These are phyloP conservation scores for Carlito syrichta DNA, from an alignment of 2,113 vertebrate species.

Conservation along the genomic window DNA sequence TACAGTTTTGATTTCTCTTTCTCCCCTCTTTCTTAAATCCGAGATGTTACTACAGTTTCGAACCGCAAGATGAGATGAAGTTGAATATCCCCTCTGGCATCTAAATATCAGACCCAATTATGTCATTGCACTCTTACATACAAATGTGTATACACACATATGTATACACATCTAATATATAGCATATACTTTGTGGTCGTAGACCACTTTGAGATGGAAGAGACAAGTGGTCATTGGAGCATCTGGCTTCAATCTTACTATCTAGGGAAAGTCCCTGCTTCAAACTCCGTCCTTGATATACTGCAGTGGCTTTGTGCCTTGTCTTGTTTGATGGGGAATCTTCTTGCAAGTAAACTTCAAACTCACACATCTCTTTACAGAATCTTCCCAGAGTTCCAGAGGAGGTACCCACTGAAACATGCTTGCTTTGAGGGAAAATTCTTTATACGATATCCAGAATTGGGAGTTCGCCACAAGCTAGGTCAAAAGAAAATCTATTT, in stretches of 20 bases:
- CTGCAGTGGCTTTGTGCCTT: background rate
- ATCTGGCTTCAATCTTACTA: background rate
- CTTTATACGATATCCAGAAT: background rate
- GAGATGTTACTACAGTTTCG: background rate
- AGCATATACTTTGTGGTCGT: fast-evolving
- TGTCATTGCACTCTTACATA: background rate
- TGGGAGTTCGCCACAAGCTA: background rate
- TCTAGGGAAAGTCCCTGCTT: background rate
- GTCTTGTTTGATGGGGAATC: background rate
- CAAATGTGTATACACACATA: background rate
- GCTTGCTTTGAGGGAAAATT: background rate
- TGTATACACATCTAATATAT: fast-evolving
- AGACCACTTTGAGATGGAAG: background rate
- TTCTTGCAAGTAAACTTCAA: background rate
- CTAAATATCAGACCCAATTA: background rate
- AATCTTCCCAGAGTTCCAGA: background rate
- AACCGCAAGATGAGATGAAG: background rate
- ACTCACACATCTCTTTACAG: background rate
- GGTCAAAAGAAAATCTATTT: background rate
- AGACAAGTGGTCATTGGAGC: background rate
- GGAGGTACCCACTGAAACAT: background rate
- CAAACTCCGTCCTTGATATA: background rate
- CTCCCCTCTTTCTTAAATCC: background rate
- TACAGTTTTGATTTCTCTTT: background rate
- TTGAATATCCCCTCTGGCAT: background rate